These are phyloP conservation scores for Hippopotamus amphibius DNA, from an alignment of 2,113 vertebrate genomes.

Conservation along the genomic window DNA sequence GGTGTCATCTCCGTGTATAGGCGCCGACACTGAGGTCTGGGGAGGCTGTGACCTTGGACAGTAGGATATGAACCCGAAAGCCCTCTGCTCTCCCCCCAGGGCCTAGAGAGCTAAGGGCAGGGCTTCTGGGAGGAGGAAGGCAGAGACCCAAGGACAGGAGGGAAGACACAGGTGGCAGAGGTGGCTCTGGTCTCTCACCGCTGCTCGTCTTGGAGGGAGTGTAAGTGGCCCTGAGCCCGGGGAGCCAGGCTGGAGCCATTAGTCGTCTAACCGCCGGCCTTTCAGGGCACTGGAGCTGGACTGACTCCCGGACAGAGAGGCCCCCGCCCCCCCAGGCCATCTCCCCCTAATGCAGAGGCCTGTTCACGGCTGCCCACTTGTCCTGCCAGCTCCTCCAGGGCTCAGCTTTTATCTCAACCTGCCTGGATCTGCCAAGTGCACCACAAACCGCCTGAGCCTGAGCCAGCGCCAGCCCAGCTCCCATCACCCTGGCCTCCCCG, in stretches of 20 bases:
- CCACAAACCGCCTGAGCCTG: not conserved
- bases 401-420: constrained; percentile 51
- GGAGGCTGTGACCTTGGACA: not conserved
- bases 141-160: not conserved
- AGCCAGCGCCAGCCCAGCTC: not conserved
- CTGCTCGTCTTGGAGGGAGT: rapidly evolving
- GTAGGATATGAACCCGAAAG: rapidly evolving
- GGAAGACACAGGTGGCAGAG: not conserved
- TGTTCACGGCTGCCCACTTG: not conserved
- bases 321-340: not conserved
- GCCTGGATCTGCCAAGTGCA: not conserved
- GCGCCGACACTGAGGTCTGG: not conserved
- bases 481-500: not conserved
- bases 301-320: not conserved
- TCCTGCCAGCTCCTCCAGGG: not conserved
- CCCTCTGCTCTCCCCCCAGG: rapidly evolving
- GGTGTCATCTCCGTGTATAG: not conserved
- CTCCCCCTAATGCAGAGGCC: not conserved
- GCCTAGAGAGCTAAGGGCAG: not conserved
- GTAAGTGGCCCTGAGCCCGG: not conserved
- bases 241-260: not conserved
- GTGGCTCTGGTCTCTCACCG: rapidly evolving
- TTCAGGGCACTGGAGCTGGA: not conserved
- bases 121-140: not conserved
- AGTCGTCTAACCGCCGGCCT: not conserved